Evolutionary conservation across 2,797 vertebrate species (phyloP), one percentile per base, ranked within the genome.

Genomic region (Sciurus carolinensis): DNA sequence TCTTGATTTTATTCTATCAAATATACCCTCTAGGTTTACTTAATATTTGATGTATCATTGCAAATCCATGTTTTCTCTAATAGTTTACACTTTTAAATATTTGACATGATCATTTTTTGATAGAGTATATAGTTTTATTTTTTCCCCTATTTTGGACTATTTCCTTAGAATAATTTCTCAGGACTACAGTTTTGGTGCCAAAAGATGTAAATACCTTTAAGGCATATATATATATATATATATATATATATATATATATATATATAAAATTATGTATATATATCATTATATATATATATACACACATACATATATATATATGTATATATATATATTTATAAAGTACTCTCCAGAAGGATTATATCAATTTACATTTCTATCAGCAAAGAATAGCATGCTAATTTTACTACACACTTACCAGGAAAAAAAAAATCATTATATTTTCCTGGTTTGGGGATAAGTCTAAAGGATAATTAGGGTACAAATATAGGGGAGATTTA

Each of bases 111-210:
- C 2, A 69, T 76, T 81, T 92, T 88, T 87, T 69, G 30, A 57
- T 71, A 82, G 33, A 67, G 7, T 66, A 5, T 36, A 57, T 72
- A 83, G 9, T 2, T 54, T 87, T 39, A 39, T 66, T 54, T 18
- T 54, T 83, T 71, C 59, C 26, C 80, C 62, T 75, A 18, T 79
- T 95, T 95, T 79, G 52, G 30, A 36, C 42, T 73, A 62, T 85
- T 93, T 79, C 79, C 62, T 90, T 95, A 66, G 44, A 28, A 90
- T 83, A 92, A 81, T 88, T 96, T 95, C n/a, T 87, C 82, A 62
- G 71, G 88, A 91, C 67, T 86, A 86, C 20, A 71, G 11, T 91
- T 96, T 88, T n/a, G 24, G 20, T 47, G 71, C 71, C 22, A 71
- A 86, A 90, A 92, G 12, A 77, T 54, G 44, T 10, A 67, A 89